Base-by-base conservation (phyloP, 2,888 invertebrate species). In the Dusona sp. region DNA sequence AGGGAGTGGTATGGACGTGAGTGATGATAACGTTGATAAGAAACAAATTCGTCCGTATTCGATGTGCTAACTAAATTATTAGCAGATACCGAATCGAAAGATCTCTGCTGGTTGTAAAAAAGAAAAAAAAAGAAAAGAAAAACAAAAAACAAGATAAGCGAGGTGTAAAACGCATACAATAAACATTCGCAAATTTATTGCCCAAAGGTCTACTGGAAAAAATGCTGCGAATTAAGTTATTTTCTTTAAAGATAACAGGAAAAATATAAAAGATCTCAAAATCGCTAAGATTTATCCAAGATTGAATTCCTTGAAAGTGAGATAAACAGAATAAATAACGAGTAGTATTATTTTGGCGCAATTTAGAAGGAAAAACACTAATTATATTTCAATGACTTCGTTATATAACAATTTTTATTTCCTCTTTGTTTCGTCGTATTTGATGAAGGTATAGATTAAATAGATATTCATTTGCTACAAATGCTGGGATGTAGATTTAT, bases 101-200 rank as follows among this genome's bases (percentile, higher is more conserved):
- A 74, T 79, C 79, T 54, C 67, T 67, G 57, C 45, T 54, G 54
- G 67, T 79, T 54, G 57, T 74, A 72, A 75, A 61, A 54, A 45
- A 29, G 42, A 48, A 38, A 67, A 73, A 70, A n/a, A 4, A n/a
- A 48, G 9, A 45, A 22, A 68, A 9, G 25, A 42, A 70, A 45
- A 45, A 38, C 22, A 8, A 16, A 2, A 16, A 70, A 45, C 48
- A 61, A 29, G 6, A 61, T 16, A 16, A 16, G 25, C 3, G 29
- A 61, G 9, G 73, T 74, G 74, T 61, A 79, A 68, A 78, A 83
- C 72, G 9, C 38, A 33, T 29, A 64, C 25, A 72, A 78, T 64
- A 72, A 81, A 83, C 48, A 83, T 78, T 38, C 64, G 19, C 29
- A 33, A 22, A 51, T 72, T 42, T 38, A 57, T 83, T 83, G 68